Conservation (phyloP, 2,888 invertebrate species). For the Sylvicola cinctus region DNA sequence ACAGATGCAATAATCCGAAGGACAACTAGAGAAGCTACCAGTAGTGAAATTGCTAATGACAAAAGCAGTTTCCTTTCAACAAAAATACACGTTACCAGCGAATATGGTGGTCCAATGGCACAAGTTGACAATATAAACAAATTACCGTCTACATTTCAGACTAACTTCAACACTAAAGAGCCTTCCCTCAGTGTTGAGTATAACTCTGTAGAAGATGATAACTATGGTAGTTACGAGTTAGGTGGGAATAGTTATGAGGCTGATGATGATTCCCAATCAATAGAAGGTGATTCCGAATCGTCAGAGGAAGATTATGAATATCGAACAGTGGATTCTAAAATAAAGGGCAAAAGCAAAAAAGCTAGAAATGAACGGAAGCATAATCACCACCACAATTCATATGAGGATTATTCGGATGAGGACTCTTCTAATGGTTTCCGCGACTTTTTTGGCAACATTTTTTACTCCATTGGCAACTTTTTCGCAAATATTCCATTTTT, state of each 20-base stretch:
- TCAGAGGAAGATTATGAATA: slow-evolving; percentile 1
- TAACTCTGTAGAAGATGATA: not conserved
- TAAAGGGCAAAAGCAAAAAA: not conserved
- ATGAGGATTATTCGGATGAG: not conserved
- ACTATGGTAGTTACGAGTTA: slow-evolving; percentile 1
- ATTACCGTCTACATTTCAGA: not conserved
- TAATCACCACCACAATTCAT: no score
- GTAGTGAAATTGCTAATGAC: not conserved
- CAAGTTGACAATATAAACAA: no score
- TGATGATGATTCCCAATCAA: slow-evolving; percentile 7
- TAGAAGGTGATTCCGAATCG: not conserved
- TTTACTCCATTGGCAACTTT: not conserved
- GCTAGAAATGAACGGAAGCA: not conserved
- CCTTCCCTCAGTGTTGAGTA: not conserved
- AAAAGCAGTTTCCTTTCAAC: slow-evolving; percentile 8
- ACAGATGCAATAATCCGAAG: not conserved
- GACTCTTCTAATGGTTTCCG: not conserved
- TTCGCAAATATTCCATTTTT: slow-evolving; percentile 1
- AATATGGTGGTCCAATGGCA: slow-evolving; percentile 5
- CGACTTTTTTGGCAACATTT: not conserved
- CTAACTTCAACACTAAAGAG: not conserved
- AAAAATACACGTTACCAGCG: slow-evolving; percentile 10
- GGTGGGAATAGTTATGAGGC: slow-evolving; percentile 9
- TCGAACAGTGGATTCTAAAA: no score
- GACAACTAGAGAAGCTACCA: not conserved